Percentiles rank a stretch among this genome's conserved stretches.
Conservation (phyloP, 2,888 invertebrate genomes). For the Monochamus alternatus region DNA sequence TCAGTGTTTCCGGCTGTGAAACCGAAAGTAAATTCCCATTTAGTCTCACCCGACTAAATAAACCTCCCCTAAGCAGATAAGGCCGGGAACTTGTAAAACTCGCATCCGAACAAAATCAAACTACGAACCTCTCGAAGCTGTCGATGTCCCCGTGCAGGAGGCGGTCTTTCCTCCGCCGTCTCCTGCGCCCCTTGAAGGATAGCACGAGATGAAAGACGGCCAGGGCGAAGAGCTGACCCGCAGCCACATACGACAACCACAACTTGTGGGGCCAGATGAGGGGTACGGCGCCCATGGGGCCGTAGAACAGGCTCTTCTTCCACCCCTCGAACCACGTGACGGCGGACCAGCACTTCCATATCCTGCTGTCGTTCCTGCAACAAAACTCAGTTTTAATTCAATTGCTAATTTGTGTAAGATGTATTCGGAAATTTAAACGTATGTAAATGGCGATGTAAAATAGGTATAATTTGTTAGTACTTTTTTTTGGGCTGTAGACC, state of each 20-base stretch:
- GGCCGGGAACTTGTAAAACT: background rate
- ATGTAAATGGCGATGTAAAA: no score
- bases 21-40: constrained; percentile 11
- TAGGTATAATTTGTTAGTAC: no score
- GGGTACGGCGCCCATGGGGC: constrained; percentile 66
- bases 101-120: constrained; percentile 4
- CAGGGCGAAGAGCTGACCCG: constrained; percentile 70
- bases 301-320: constrained; percentile 67
- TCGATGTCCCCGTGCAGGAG: constrained; percentile 66
- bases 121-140: constrained; percentile 67
- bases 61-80: constrained; percentile 4
- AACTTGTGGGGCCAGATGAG: constrained; percentile 69
- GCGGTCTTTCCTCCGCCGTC: constrained; percentile 62
- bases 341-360: constrained; percentile 66
- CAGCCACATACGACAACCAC: constrained; percentile 73
- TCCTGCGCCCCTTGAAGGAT: constrained; percentile 63
- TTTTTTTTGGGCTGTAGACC: no score
- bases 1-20: no score
- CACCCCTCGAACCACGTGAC: constrained; percentile 66
- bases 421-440: no score
- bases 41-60: constrained; percentile 10
- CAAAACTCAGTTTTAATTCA: background rate
- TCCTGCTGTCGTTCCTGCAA: constrained; percentile 65
- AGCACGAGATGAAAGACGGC: constrained; percentile 70
- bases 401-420: no score